Evolutionary conservation across 2,797 vertebrate species (phyloP).

Genomic region (Pogonophryne albipinna): DNA sequence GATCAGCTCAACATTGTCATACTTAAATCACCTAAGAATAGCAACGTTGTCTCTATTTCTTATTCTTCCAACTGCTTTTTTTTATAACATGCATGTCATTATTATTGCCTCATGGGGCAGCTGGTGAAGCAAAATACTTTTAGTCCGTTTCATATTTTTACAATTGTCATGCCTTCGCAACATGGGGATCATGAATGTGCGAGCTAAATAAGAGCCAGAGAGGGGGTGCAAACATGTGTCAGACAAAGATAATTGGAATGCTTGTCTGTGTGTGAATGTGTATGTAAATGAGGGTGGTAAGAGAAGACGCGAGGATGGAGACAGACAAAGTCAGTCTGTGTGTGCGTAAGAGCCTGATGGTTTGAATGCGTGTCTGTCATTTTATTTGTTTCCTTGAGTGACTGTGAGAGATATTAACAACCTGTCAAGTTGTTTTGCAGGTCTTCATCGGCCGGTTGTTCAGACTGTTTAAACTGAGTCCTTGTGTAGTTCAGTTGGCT

Average conservation of each 20-base stretch:
- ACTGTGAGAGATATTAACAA: constrained; percentile 41
- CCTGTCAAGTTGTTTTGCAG: constrained; percentile 43
- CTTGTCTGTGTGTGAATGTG: background rate
- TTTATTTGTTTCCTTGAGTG: background rate
- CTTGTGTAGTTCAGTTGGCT: background rate
- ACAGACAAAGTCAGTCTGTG: background rate
- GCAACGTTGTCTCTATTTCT: background rate
- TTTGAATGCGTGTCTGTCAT: background rate
- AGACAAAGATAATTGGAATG: constrained; percentile 31
- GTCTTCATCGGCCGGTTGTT: constrained; percentile 22
- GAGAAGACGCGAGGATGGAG: background rate
- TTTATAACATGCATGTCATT: background rate
- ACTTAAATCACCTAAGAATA: background rate
- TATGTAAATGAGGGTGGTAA: constrained; percentile 2
- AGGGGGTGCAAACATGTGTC: constrained; percentile 6
- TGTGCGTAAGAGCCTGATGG: background rate
- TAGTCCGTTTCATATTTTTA: constrained; percentile 5
- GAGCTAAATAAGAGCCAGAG: constrained; percentile 2
- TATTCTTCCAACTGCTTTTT: background rate
- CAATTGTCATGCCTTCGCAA: constrained; percentile 12
- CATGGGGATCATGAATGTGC: background rate
- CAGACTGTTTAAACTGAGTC: constrained; percentile 16
- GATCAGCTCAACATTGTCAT: background rate
- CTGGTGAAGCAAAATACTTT: background rate
- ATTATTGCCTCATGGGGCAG: background rate